Conservation (phyloP, 2,888 invertebrate species). For the Eurytoma californica region DNA sequence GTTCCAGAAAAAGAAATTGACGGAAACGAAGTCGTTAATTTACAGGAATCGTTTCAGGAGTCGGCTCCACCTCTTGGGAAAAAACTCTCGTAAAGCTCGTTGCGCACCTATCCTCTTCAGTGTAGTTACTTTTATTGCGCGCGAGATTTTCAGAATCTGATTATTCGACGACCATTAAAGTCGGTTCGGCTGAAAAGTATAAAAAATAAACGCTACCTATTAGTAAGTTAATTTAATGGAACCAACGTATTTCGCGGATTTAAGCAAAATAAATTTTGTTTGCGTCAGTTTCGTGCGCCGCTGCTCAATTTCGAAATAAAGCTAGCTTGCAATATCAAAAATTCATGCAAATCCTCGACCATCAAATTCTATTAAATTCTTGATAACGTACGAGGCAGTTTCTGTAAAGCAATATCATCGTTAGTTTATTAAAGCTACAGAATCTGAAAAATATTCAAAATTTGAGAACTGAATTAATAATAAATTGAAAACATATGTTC, state of each 20-base stretch:
- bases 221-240: no score
- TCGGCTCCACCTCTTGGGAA: slow-evolving; percentile 4
- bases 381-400: not conserved
- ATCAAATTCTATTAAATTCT: slow-evolving; percentile 8
- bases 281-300: no score
- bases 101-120: not conserved
- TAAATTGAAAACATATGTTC: no score
- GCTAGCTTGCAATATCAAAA: slow-evolving; percentile 4
- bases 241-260: no score
- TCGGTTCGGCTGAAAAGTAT: no score
- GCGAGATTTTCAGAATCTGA: not conserved
- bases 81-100: slow-evolving; percentile 31
- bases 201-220: no score
- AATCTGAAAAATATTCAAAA: no score
- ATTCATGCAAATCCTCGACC: slow-evolving; percentile 16
- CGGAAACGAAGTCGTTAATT: slow-evolving; percentile 41
- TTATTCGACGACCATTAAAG: no score
- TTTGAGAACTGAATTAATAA: no score
- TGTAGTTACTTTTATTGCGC: slow-evolving; percentile 12
- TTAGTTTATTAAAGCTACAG: no score
- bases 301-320: not conserved
- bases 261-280: no score
- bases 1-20: slow-evolving; percentile 9
- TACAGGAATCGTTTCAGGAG: slow-evolving; percentile 25
- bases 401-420: not conserved